Evolutionary conservation across 2,797 vertebrate species (phyloP).

Genomic region (Poecile montanus): DNA sequence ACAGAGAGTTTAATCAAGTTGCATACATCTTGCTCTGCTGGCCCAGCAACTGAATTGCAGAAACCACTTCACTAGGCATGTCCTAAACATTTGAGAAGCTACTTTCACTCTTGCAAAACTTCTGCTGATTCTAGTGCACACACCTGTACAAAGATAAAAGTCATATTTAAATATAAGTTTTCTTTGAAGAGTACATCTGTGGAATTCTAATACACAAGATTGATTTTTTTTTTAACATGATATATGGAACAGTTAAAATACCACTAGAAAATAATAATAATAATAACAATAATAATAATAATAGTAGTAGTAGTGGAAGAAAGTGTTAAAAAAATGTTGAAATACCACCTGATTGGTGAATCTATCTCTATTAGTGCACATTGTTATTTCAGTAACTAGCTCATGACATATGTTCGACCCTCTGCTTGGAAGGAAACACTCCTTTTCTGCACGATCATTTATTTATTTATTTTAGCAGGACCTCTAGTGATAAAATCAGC

Average conservation of each 20-base stretch:
- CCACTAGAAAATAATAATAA: neutral
- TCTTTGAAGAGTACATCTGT: neutral
- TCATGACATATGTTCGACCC: neutral
- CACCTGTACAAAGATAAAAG: neutral
- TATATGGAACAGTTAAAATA: neutral
- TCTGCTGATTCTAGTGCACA: neutral
- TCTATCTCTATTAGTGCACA: neutral
- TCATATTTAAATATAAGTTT: neutral
- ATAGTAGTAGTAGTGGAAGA: neutral
- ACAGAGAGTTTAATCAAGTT: neutral
- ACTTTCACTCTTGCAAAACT: neutral
- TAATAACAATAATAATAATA: neutral
- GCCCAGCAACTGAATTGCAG: neutral
- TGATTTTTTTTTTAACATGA: neutral
- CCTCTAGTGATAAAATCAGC: neutral
- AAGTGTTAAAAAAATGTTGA: neutral
- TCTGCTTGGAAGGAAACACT: neutral
- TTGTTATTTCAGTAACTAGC: neutral
- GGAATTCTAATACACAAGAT: neutral
- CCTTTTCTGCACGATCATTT: neutral
- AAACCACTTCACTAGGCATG: neutral
- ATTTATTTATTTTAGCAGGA: neutral
- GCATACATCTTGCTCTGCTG: neutral
- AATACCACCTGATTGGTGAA: neutral
- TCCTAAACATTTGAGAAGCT: neutral